Percentiles rank a stretch among this genome's conserved stretches.
These are phyloP conservation scores for Saccopteryx leptura DNA, from an alignment of 2,113 vertebrate genomes.

Conservation along the genomic window DNA sequence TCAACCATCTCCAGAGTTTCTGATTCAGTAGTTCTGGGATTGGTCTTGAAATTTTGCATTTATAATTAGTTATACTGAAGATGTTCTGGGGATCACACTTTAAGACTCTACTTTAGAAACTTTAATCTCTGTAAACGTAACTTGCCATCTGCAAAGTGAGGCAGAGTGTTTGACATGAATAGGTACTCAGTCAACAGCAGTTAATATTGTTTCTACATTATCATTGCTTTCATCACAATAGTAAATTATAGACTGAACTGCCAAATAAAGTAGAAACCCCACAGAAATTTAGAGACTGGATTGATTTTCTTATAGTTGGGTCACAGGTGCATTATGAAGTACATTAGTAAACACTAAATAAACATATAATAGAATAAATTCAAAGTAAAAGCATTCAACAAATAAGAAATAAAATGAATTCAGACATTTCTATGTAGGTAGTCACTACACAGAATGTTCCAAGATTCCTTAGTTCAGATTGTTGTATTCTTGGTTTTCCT, in stretches of 20 bases:
- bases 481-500: not conserved
- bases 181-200: not conserved
- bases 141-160: not conserved
- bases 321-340: not conserved
- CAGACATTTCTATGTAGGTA: not conserved
- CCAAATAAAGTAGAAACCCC: not conserved
- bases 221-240: not conserved
- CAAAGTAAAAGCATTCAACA: conserved; percentile 19
- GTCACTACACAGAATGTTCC: not conserved
- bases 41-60: not conserved
- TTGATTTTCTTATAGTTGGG: not conserved
- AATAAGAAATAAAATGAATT: conserved; percentile 18
- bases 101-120: not conserved
- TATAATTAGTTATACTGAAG: not conserved
- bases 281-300: not conserved
- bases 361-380: not conserved
- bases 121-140: not conserved
- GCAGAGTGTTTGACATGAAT: not conserved
- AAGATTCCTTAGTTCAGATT: not conserved
- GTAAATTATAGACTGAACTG: not conserved
- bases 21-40: not conserved
- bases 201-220: not conserved
- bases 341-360: not conserved
- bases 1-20: not conserved
- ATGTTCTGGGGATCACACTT: not conserved